Evolutionary conservation across 2,797 vertebrate species (phyloP).

Genomic region (Lophius americanus): DNA sequence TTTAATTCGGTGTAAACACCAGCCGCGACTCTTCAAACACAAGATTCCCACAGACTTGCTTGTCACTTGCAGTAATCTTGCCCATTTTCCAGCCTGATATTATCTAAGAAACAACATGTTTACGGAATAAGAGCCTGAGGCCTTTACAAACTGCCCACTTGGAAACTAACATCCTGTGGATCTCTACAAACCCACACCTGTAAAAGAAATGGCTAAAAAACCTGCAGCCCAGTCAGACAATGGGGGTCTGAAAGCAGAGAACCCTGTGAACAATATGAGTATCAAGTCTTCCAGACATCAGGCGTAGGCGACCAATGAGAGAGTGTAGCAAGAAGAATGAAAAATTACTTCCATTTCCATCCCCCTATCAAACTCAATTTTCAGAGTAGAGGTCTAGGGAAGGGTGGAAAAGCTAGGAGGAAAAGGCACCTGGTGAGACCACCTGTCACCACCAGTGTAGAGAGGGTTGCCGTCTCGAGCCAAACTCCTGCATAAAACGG

Average conservation of each 20-base stretch:
- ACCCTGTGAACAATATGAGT: constrained; percentile 54
- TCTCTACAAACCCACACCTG: constrained; percentile 27
- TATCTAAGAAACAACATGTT: constrained; percentile 69
- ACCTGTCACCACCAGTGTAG: constrained; percentile 39
- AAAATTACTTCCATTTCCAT: constrained; percentile 35
- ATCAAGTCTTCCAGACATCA: constrained; percentile 40
- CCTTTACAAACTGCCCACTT: constrained; percentile 54
- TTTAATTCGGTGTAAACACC: constrained; percentile 69
- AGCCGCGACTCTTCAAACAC: constrained; percentile 32
- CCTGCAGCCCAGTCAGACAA: background rate
- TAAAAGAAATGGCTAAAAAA: constrained; percentile 36
- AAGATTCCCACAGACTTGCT: constrained; percentile 32
- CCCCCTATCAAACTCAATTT: constrained; percentile 49
- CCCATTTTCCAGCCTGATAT: constrained; percentile 78
- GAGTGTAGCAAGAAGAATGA: constrained; percentile 35
- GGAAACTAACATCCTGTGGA: constrained; percentile 43
- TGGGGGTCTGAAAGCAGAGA: constrained; percentile 55
- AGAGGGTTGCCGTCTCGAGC: constrained; percentile 5
- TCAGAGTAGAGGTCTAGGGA: constrained; percentile 7
- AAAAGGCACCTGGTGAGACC: constrained; percentile 51
- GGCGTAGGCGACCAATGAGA: constrained; percentile 47
- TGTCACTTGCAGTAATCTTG: constrained; percentile 51
- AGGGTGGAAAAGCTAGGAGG: constrained; percentile 2
- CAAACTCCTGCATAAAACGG: constrained; percentile 27
- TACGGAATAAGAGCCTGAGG: constrained; percentile 49